Percentiles rank a stretch among this genome's conserved stretches.
phyloP scores from a whole-genome alignment of 2,888 invertebrate species.

The Dasysyrphus tricinctus region DNA sequence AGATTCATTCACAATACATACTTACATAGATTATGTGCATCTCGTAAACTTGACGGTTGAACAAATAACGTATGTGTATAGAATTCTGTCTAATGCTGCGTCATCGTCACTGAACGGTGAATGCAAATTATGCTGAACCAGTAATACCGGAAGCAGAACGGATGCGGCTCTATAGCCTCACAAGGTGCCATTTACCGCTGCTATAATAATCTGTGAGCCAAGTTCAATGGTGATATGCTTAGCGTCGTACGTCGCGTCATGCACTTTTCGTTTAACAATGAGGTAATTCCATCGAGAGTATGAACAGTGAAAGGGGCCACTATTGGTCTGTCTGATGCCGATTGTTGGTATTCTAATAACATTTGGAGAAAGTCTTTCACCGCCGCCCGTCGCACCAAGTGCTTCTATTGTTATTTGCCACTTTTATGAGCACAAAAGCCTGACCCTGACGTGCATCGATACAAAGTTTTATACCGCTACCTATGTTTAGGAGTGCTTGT shows the following conservation, averaged over 20 bases:
- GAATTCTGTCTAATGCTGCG: constrained; percentile 4
- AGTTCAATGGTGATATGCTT: constrained; percentile 27
- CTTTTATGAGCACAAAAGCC: constrained; percentile 8
- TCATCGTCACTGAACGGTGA: constrained; percentile 18
- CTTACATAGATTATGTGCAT: constrained; percentile 2
- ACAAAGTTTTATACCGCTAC: neutral
- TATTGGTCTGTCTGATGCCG: constrained; percentile 7
- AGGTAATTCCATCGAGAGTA: constrained; percentile 49
- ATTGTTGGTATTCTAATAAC: constrained; percentile 42
- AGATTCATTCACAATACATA: constrained; percentile 18
- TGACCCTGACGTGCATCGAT: constrained; percentile 4
- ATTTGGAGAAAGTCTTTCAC: constrained; percentile 58
- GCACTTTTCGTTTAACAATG: constrained; percentile 48
- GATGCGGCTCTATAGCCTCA: constrained; percentile 26
- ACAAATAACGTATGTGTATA: constrained; percentile 22
- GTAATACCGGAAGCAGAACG: constrained; percentile 58
- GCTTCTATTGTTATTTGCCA: constrained; percentile 13
- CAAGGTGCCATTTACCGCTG: constrained; percentile 4
- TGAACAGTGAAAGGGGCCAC: constrained; percentile 57
- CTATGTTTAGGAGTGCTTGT: constrained; percentile 53
- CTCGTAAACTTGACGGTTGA: constrained; percentile 43
- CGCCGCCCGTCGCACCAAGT: neutral
- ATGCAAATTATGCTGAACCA: constrained; percentile 50
- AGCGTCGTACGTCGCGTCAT: neutral
- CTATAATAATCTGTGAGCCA: constrained; percentile 21